Conservation (phyloP, 2,888 invertebrate species). For the Hypomecis punctinalis region DNA sequence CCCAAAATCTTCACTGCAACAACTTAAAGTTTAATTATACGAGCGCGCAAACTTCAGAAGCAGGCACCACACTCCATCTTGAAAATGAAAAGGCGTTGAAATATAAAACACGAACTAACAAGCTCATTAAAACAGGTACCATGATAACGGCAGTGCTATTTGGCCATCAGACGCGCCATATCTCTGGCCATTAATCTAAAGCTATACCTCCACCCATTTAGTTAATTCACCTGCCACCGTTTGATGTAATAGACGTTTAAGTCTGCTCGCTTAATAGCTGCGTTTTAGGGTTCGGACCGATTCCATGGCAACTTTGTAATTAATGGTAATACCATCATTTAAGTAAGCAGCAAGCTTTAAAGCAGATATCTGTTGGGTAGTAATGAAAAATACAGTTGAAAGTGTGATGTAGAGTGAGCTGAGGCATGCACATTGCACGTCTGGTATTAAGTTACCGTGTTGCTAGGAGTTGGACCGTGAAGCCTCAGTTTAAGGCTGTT, state of each 20-base stretch:
- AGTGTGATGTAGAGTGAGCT: slow-evolving; percentile 38
- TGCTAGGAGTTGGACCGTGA: slow-evolving; percentile 45
- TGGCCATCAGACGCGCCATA: slow-evolving; percentile 55
- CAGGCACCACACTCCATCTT: slow-evolving; percentile 24
- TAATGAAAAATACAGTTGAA: slow-evolving; percentile 29
- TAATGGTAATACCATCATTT: slow-evolving; percentile 48
- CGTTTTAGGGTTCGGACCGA: slow-evolving; percentile 49
- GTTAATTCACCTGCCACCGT: slow-evolving; percentile 69
- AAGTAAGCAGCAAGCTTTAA: slow-evolving; percentile 32
- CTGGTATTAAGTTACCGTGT: slow-evolving; percentile 43
- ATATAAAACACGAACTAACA: slow-evolving; percentile 38
- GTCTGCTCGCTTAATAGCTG: slow-evolving; percentile 54
- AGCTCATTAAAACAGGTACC: slow-evolving; percentile 42
- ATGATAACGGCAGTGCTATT: slow-evolving; percentile 53
- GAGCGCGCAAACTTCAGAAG: slow-evolving; percentile 14
- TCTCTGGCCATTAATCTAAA: slow-evolving; percentile 69
- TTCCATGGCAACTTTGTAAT: slow-evolving; percentile 54
- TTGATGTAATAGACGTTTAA: slow-evolving; percentile 67
- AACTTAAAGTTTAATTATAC: slow-evolving; percentile 2
- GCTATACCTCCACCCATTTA: slow-evolving; percentile 57
- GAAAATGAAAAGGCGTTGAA: slow-evolving; percentile 35
- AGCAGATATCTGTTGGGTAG: slow-evolving; percentile 16
- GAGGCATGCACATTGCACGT: slow-evolving; percentile 39
- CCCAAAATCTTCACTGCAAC: slow-evolving; percentile 1
- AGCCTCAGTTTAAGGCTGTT: slow-evolving; percentile 27